Base-by-base conservation (phyloP, 1,140 invertebrate species). In the Bombus affinis region DNA sequence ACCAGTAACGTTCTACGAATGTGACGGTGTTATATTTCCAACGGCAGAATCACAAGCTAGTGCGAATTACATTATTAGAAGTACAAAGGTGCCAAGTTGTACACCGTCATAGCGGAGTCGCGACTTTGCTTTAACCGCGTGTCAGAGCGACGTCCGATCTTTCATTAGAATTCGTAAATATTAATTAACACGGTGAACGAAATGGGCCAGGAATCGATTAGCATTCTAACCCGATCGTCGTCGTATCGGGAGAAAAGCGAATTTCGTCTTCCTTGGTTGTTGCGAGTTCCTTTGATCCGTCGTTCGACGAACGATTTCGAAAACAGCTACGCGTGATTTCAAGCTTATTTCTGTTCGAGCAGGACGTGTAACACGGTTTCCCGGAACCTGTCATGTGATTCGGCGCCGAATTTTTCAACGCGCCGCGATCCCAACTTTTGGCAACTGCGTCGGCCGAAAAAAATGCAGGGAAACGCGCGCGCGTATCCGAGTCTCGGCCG, bases 311-410 rank as follows among this genome's bases (percentile, higher is more conserved):
- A 4, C 71, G 28, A 32, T 66, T 57, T 77, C 57, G 59, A n/a
- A 83, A 83, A 83, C 73, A 76, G 59, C 62, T 35, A 13, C 32
- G 15, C 28, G 72, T 76, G 75, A 83, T 83, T 76, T 83, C 74
- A 32, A 77, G 53, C 72, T 76, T 73, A 18, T 62, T 25, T 66
- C 72, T 47, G 62, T 37, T 22, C 35, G 59, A n/a, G 42, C 2
- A 35, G 32, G 28, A 62, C 70, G 39, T 71, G 57, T 32, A 65
- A 81, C 32, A 28, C 57, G 59, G 12, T 77, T 77, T 83, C 81
- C 81, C 72, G 72, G 81, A 77, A 83, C 47, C 66, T 12, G 22
- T 76, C 73, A 15, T 35, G 74, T 42, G 81, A 83, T 22, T 57
- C 35, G 32, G 73, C 42, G 77, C 28, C 32, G 70, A 85, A 73